Evolutionary conservation across 2,797 vertebrate species (phyloP).

Genomic region (Saxicola maurus): DNA sequence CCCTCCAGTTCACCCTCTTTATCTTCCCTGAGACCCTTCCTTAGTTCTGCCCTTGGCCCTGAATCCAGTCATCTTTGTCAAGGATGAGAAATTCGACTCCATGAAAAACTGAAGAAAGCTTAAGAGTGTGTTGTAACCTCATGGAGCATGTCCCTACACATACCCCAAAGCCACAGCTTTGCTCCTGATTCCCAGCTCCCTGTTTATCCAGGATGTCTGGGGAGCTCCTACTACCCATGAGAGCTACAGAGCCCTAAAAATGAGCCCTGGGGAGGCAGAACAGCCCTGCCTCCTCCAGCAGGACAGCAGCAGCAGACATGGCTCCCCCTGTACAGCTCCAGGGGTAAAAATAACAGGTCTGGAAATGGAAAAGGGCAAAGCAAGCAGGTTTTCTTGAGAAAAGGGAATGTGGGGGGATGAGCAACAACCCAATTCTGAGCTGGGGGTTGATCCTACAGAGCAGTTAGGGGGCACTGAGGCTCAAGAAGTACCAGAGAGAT

Average conservation of each 20-base stretch:
- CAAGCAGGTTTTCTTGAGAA: not conserved
- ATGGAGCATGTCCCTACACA: rapidly evolving
- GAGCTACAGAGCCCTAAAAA: not conserved
- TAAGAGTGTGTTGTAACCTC: not conserved
- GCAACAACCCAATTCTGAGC: not conserved
- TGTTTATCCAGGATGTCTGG: not conserved
- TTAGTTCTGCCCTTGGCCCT: not conserved
- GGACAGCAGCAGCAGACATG: not conserved
- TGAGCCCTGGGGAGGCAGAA: not conserved
- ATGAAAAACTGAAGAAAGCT: not conserved
- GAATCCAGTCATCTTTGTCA: not conserved
- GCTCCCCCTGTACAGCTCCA: rapidly evolving
- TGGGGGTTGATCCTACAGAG: not conserved
- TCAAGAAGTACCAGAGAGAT: not conserved
- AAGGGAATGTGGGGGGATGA: not conserved
- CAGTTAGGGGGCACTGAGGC: not conserved
- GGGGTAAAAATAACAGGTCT: conserved; percentile 4
- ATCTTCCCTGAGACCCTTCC: not conserved
- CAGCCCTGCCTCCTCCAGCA: not conserved
- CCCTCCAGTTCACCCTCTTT: not conserved
- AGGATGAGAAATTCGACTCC: not conserved
- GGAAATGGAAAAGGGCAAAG: conserved; percentile 3
- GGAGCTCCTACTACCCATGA: not conserved
- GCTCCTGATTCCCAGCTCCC: rapidly evolving
- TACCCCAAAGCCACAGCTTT: not conserved